Base-by-base conservation (phyloP, 2,113 vertebrate genomes). In the Varanus salvator region DNA sequence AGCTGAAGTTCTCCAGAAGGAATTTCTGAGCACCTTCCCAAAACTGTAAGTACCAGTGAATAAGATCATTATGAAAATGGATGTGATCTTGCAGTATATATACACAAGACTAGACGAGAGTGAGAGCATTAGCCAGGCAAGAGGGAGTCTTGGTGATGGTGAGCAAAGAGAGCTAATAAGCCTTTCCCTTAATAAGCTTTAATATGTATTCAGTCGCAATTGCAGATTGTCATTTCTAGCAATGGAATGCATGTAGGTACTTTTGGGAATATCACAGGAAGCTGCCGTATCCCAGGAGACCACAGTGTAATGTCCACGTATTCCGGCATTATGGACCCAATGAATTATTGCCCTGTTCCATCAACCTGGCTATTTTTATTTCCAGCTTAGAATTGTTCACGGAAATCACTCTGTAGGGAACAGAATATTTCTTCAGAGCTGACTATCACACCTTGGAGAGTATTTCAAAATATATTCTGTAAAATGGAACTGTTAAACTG, bases 401-500 rank as follows among this genome's bases (percentile, higher is more conserved):
- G 38, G 44, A 50, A 52, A 69, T 85, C 44, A 69, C 19, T 38
- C 34, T 27, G 54, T 44, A 27, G 72, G 72, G 54, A n/a, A 19
- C 21, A 12, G 11, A 38, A 64, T 60, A 17, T 64, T 57, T 75
- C 31, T 89, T 78, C 50, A 21, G n/a, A 85, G 3, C 4, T 90
- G 72, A 3, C 66, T 77, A 34, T 75, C 71, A 84, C 25, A 2
- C 27, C 85, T 34, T 0, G 48, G 81, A 87, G 85, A 91, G 44
- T 0, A 69, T 11, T 11, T 81, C 12, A 57, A 34, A 64, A 86
- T 29, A 84, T 1, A 64, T 0, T 77, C 4, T 85, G 8, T 38
- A 75, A 77, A 85, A 77, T 52, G 64, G 71, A 27, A 27, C 89
- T 82, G 1, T 80, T 89, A 38, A 92, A 52, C 8, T 91, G 71